Percentiles rank a stretch among this genome's conserved stretches.
phyloP scores from a whole-genome alignment of 2,888 invertebrate genomes.

The Meteorus colon region DNA sequence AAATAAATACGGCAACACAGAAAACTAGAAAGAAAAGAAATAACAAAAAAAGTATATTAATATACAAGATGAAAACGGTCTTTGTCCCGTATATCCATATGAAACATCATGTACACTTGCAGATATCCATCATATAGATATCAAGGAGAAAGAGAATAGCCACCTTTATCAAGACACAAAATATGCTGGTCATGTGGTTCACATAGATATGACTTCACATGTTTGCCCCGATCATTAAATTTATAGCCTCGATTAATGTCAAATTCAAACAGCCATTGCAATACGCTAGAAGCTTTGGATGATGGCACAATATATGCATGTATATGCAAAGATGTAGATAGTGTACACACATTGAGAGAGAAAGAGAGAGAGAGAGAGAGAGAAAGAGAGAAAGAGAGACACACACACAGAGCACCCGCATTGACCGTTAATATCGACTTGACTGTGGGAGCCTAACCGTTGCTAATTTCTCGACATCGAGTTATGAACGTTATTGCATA shows the following conservation, averaged over 20 bases:
- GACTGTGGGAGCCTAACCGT: conserved; percentile 60
- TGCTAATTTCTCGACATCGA: conserved; percentile 65
- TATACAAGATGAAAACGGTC: too few species aligned
- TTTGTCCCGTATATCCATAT: too few species aligned
- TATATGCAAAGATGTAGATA: not conserved
- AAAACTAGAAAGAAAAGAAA: too few species aligned
- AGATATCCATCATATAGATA: too few species aligned
- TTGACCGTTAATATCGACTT: conserved; percentile 21
- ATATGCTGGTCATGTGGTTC: conserved; percentile 1
- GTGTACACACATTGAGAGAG: not conserved
- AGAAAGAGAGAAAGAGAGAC: not conserved
- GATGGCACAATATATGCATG: not conserved
- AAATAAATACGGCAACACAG: too few species aligned
- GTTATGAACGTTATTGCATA: conserved; percentile 61
- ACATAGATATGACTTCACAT: conserved; percentile 19
- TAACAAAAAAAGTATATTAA: too few species aligned
- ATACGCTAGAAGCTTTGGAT: conserved; percentile 22
- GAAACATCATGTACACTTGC: too few species aligned
- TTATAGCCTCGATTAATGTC: conserved; percentile 65
- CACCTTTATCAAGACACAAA: too few species aligned
- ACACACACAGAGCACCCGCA: not conserved
- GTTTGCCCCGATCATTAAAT: conserved; percentile 52
- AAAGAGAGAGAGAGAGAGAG: not conserved
- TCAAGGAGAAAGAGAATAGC: too few species aligned
- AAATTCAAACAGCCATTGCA: conserved; percentile 25